Conservation (phyloP, 2,888 invertebrate genomes). For the Leucophora obtusa region DNA sequence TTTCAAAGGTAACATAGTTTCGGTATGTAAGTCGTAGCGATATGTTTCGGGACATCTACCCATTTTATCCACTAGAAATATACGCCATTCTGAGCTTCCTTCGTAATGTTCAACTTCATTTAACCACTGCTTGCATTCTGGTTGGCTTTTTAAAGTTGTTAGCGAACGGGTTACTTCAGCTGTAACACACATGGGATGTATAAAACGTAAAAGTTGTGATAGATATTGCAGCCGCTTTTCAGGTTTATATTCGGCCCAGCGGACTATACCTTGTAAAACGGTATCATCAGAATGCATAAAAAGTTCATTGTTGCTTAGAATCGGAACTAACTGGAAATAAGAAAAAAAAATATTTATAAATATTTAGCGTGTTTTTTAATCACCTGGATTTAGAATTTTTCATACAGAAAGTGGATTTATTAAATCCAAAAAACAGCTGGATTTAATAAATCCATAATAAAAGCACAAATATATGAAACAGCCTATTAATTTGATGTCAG, state of each 20-base stretch:
- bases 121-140: slow-evolving; percentile 68
- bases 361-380: too few relatives aligned
- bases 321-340: slow-evolving; percentile 64
- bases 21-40: slow-evolving; percentile 66
- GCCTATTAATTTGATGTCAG: too few relatives aligned
- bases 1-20: slow-evolving; percentile 65
- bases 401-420: too few relatives aligned
- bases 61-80: slow-evolving; percentile 73
- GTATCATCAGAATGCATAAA: slow-evolving; percentile 70
- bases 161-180: slow-evolving; percentile 66
- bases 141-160: slow-evolving; percentile 64
- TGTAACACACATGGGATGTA: slow-evolving; percentile 71
- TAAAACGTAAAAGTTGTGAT: slow-evolving; percentile 64
- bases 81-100: slow-evolving; percentile 68
- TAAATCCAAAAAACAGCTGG: too few relatives aligned
- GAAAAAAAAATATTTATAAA: too few relatives aligned
- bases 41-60: slow-evolving; percentile 69
- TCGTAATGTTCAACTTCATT: slow-evolving; percentile 66
- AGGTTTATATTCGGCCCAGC: slow-evolving; percentile 68
- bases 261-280: slow-evolving; percentile 68
- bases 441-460: too few relatives aligned
- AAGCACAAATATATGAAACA: too few relatives aligned
- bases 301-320: slow-evolving; percentile 68
- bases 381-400: too few relatives aligned
- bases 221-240: slow-evolving; percentile 65